These are phyloP conservation scores for Manis pentadactyla DNA, from an alignment of 2,797 vertebrate genomes.

Conservation along the genomic window DNA sequence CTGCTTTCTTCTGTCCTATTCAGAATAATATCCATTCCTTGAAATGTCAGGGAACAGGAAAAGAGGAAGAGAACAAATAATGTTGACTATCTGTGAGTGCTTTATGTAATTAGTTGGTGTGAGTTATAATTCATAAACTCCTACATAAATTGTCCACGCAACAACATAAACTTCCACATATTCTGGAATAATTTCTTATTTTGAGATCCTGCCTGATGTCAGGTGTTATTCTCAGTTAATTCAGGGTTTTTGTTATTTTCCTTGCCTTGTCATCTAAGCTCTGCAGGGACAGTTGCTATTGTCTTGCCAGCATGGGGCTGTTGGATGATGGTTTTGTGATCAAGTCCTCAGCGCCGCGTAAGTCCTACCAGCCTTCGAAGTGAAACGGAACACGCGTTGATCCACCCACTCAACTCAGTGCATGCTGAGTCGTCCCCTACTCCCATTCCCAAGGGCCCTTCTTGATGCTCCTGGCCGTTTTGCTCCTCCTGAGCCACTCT, in stretches of 20 bases:
- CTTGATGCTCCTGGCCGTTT: background rate
- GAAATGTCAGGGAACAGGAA: background rate
- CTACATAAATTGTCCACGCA: background rate
- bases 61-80: background rate
- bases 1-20: background rate
- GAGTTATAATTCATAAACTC: background rate
- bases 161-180: background rate
- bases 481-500: background rate
- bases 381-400: background rate
- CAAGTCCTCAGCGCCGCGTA: background rate
- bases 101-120: background rate
- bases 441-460: background rate
- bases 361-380: background rate
- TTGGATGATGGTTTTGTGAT: rapidly evolving
- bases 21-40: background rate
- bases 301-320: too few relatives aligned
- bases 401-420: too few relatives aligned
- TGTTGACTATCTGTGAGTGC: background rate
- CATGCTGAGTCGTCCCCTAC: background rate
- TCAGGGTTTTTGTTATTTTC: background rate
- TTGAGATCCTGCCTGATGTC: background rate
- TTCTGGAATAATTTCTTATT: background rate
- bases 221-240: background rate
- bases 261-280: background rate
- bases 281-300: background rate